Evolutionary conservation across 2,888 invertebrate species (phyloP).

Genomic region (Cordylochernes scorpioides): DNA sequence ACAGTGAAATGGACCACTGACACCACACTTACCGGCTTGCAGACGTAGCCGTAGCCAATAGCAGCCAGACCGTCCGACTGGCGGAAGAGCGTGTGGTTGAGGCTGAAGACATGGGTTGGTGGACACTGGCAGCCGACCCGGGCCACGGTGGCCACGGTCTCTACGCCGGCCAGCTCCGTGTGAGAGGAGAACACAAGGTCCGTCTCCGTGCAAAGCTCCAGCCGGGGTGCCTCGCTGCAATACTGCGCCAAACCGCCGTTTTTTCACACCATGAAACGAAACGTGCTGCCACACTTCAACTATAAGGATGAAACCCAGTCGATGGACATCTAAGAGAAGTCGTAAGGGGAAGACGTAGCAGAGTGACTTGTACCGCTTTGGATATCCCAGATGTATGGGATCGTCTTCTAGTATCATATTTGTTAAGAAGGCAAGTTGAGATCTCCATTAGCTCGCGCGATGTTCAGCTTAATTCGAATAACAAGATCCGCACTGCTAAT

Average conservation of each 20-base stretch:
- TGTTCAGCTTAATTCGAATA: no score
- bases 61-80: constrained; percentile 4
- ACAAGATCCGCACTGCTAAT: no score
- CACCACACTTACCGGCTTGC: constrained; percentile 5
- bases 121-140: constrained; percentile 9
- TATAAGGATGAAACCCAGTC: no score
- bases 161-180: constrained; percentile 4
- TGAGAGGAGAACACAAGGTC: constrained; percentile 6
- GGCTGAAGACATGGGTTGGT: constrained; percentile 3
- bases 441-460: no score
- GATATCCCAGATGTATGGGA: no score
- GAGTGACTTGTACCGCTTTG: no score
- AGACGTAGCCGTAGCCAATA: constrained; percentile 4
- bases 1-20: constrained; percentile 1
- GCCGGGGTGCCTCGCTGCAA: constrained; percentile 5
- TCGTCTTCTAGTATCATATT: no score
- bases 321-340: no score
- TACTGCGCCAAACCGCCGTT: constrained; percentile 3
- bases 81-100: constrained; percentile 6
- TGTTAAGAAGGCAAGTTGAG: no score
- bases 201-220: constrained; percentile 3
- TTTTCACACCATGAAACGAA: no score
- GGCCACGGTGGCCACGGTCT: constrained; percentile 5
- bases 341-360: no score
- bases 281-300: no score